A percentile compares a stretch with the other conserved stretches of the same genome.
Conservation (phyloP, 2,797 vertebrate genomes). For the Podarcis siculus region DNA sequence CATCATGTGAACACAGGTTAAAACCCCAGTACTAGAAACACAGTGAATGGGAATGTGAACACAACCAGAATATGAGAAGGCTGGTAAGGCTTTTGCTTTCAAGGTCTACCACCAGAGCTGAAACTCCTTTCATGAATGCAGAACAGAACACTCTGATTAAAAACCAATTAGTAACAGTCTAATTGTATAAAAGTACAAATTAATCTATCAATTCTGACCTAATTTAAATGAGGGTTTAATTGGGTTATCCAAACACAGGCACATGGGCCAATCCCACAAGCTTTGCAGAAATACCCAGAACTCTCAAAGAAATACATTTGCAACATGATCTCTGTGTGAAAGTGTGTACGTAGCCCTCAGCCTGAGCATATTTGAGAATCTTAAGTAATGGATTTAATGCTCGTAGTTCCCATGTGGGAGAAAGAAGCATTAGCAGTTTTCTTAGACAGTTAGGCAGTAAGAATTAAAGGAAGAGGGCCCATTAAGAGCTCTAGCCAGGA, state of each 20-base stretch:
- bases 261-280: slow-evolving; percentile 30
- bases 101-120: not conserved
- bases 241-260: slow-evolving; percentile 26
- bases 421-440: slow-evolving; percentile 21
- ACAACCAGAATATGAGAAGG: not conserved
- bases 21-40: no score
- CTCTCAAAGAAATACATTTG: slow-evolving; percentile 13
- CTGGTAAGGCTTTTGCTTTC: not conserved
- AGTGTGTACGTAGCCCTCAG: slow-evolving; percentile 8
- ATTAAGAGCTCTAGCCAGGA: not conserved
- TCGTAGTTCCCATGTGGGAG: not conserved
- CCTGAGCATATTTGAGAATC: not conserved
- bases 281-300: slow-evolving; percentile 27
- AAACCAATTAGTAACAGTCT: slow-evolving; percentile 39
- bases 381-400: slow-evolving; percentile 31
- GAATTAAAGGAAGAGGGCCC: not conserved
- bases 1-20: no score
- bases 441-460: not conserved
- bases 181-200: slow-evolving; percentile 36
- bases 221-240: slow-evolving; percentile 40
- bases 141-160: slow-evolving; percentile 27
- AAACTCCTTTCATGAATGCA: not conserved
- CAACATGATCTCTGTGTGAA: slow-evolving; percentile 1
- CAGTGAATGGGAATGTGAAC: no score
- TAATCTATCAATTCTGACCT: slow-evolving; percentile 37